Evolutionary conservation across 2,113 vertebrate genomes (phyloP).

Genomic region (Pimephales promelas): DNA sequence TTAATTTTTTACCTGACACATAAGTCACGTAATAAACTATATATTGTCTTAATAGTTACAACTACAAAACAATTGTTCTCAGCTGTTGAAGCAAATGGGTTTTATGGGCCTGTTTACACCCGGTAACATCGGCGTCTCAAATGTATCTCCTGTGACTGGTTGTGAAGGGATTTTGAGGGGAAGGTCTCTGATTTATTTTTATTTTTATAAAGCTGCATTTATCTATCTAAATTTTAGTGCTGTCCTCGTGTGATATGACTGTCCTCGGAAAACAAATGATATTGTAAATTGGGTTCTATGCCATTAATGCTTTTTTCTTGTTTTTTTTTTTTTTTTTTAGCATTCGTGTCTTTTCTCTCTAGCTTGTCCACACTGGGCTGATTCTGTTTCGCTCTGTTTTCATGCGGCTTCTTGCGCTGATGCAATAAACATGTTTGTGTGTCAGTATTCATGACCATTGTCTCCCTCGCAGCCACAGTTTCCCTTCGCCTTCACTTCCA

Average conservation of each 20-base stretch:
- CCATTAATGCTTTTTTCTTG: not conserved
- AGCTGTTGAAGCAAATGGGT: not conserved
- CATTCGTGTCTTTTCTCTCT: too few relatives aligned
- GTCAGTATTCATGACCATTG: not conserved
- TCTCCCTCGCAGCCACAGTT: slow-evolving; percentile 24
- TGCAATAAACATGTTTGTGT: slow-evolving; percentile 1
- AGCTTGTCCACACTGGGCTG: not conserved
- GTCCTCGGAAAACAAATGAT: too few relatives aligned
- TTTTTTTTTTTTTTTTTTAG: too few relatives aligned
- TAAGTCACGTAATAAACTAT: not conserved
- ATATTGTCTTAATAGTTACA: not conserved
- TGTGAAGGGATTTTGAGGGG: not conserved
- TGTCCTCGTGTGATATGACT: too few relatives aligned
- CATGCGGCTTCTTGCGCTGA: not conserved
- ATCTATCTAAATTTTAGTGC: not conserved
- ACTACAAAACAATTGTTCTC: not conserved
- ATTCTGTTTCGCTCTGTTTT: slow-evolving; percentile 23
- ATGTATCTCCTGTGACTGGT: not conserved
- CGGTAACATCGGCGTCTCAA: not conserved
- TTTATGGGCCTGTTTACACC: not conserved
- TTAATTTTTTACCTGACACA: not conserved
- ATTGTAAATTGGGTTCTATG: too few relatives aligned
- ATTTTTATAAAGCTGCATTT: not conserved
- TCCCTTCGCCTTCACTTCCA: slow-evolving; percentile 43
- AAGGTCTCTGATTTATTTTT: not conserved